Base-by-base conservation (phyloP, 2,888 invertebrate genomes). In the Andrena marginata region DNA sequence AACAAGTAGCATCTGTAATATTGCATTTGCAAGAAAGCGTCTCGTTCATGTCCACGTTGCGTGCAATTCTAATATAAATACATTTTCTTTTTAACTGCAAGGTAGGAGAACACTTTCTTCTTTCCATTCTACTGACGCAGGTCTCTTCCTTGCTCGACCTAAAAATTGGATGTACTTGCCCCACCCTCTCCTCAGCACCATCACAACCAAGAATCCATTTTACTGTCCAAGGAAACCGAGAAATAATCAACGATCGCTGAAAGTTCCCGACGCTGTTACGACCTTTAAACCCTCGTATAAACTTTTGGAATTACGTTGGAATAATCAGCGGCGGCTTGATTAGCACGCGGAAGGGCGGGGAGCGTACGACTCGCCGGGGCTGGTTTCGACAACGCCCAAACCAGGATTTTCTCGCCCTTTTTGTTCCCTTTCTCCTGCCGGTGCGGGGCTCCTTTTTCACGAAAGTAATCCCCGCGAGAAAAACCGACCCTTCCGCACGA, bases 381-480 rank as follows among this genome's bases (percentile, higher is more conserved):
- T 80, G 59, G 78, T 71, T 70, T 26, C 49, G 70, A 20, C 77
- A 49, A 35, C n/a, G 67, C 62, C 67, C 51, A 42, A 80, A 71
- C 63, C 56, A 35, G 31, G 48, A 16, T 62, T 77, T 23, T 8
- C 7, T 42, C 60, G 33, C 26, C 16, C 16, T 59, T 35, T 31
- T 65, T 67, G 13, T 65, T 42, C 31, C 31, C 23, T 65, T 5
- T n/a, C 31, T 29, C 16, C 29, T 26, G 8, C 2, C 56, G 20
- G 31, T 51, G 8, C 62, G 33, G n/a, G 63, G 33, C 23, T 69
- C 65, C 76, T 74, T 76, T 63, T 54, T 26, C 60, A 51, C 49
- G 72, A 80, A 85, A 83, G 88, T 86, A 85, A 86, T 87, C 75
- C 72, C 67, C 77, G 67, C 79, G 76, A 63, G 77, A 86, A 83